These are phyloP conservation scores for Euspilapteryx auroguttella DNA, from an alignment of 2,888 invertebrate genomes.

Conservation along the genomic window DNA sequence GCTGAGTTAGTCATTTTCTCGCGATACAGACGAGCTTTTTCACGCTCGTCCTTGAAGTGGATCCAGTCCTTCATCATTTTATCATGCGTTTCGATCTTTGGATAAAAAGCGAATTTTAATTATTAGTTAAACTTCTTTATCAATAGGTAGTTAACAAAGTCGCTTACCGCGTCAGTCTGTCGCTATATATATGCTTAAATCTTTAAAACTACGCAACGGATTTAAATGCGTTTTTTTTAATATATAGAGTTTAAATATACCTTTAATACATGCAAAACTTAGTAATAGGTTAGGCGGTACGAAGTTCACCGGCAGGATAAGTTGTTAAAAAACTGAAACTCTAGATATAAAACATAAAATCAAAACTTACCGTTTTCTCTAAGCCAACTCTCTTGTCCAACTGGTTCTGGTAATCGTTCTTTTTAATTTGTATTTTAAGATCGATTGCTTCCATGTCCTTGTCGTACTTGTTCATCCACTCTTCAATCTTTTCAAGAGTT, in stretches of 20 bases:
- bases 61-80: constrained; percentile 24
- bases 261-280: too few relatives aligned
- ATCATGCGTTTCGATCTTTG: constrained; percentile 22
- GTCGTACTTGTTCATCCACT: constrained; percentile 41
- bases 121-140: too few relatives aligned
- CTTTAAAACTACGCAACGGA: too few relatives aligned
- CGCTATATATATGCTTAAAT: too few relatives aligned
- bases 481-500: constrained; percentile 27
- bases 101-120: constrained; percentile 1
- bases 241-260: too few relatives aligned
- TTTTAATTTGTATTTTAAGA: constrained; percentile 31
- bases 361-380: constrained; percentile 25
- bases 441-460: constrained; percentile 32
- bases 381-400: constrained; percentile 16
- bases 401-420: constrained; percentile 23
- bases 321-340: too few relatives aligned
- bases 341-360: too few relatives aligned
- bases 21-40: constrained; percentile 20
- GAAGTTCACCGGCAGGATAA: too few relatives aligned
- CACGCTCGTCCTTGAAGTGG: constrained; percentile 30
- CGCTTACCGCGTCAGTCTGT: too few relatives aligned
- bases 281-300: too few relatives aligned
- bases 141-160: too few relatives aligned
- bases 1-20: constrained; percentile 33
- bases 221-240: too few relatives aligned